Conservation (phyloP, 2,797 vertebrate genomes). For the Balearica regulorum region DNA sequence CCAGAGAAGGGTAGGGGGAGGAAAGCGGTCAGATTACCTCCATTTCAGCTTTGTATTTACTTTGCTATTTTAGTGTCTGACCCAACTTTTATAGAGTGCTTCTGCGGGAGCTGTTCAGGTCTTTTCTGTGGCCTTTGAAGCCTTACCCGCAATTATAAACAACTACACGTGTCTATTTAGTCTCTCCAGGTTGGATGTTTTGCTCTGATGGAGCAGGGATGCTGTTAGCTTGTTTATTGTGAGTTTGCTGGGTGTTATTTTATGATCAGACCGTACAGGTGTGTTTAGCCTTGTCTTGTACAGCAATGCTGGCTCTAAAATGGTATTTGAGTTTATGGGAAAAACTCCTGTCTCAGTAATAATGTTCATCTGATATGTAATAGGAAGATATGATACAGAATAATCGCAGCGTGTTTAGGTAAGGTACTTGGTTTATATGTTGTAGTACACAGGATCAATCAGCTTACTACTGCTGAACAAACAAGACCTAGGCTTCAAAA, state of each 20-base stretch:
- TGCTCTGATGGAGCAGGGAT: background rate
- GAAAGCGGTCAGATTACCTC: background rate
- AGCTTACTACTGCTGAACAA: background rate
- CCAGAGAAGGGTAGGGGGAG: background rate
- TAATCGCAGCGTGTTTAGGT: background rate
- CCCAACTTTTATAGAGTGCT: background rate
- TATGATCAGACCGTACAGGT: background rate
- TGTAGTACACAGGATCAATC: background rate
- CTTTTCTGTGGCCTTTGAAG: background rate
- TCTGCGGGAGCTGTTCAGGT: background rate
- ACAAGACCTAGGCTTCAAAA: background rate
- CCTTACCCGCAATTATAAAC: background rate
- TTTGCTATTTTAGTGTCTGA: background rate
- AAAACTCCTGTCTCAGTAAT: background rate
- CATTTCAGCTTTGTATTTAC: background rate
- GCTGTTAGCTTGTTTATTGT: background rate
- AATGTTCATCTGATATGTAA: background rate
- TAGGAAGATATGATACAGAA: background rate
- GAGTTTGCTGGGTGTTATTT: background rate
- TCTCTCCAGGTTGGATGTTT: background rate
- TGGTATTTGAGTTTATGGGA: background rate
- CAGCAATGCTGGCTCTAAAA: background rate
- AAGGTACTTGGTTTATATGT: background rate
- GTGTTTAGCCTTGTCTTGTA: background rate
- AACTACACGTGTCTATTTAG: fast-evolving